Conservation (phyloP, 2,797 vertebrate genomes). For the Melanotaenia maccullochi region DNA sequence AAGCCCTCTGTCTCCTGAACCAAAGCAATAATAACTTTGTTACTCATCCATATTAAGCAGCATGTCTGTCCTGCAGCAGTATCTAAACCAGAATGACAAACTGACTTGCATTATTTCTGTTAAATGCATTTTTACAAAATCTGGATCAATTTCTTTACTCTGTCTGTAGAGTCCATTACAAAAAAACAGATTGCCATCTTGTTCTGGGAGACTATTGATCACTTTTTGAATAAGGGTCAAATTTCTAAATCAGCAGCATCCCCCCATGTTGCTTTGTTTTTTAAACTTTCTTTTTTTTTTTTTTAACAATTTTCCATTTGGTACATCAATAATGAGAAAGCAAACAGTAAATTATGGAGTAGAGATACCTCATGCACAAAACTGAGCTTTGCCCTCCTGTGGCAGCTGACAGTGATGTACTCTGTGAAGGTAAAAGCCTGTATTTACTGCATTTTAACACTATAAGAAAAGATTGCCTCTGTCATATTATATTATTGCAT, state of each 20-base stretch:
- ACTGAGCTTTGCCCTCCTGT: conserved; percentile 55
- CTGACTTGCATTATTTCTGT: neutral
- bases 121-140: neutral
- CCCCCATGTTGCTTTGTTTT: conserved; percentile 23
- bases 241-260: conserved; percentile 50
- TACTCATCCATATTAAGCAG: neutral
- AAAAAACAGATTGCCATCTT: neutral
- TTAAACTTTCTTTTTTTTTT: conserved; percentile 4
- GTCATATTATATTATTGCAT: conserved; percentile 5
- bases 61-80: neutral
- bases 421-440: conserved; percentile 39
- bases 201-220: conserved; percentile 30
- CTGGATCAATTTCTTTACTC: neutral
- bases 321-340: conserved; percentile 48
- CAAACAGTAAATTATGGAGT: conserved; percentile 43
- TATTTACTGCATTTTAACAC: conserved; percentile 26
- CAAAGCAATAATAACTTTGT: neutral
- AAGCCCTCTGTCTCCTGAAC: neutral
- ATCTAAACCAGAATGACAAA: neutral
- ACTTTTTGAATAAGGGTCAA: conserved; percentile 54
- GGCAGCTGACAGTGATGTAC: conserved; percentile 38
- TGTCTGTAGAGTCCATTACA: neutral
- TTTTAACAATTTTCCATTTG: conserved; percentile 65
- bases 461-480: conserved; percentile 13
- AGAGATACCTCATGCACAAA: conserved; percentile 67